phyloP scores from a whole-genome alignment of 2,113 vertebrate genomes.

The Percina caprodes region DNA sequence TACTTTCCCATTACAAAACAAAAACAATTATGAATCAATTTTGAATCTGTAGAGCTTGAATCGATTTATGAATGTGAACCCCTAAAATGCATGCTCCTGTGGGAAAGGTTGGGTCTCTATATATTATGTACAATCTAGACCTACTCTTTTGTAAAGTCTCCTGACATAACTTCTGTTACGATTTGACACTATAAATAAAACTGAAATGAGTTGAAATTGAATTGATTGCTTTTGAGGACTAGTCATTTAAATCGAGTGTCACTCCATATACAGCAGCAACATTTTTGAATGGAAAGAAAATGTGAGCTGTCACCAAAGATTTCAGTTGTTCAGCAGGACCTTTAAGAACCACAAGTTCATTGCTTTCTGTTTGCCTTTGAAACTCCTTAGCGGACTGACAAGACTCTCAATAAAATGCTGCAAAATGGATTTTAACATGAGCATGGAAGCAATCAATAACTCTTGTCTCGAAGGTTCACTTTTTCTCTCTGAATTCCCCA shows the following conservation, averaged over 20 bases:
- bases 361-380: constrained; percentile 38
- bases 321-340: constrained; percentile 68
- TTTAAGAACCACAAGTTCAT: constrained; percentile 71
- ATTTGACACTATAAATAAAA: too few species aligned
- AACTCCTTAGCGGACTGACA: constrained; percentile 46
- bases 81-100: too few species aligned
- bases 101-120: too few species aligned
- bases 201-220: too few species aligned
- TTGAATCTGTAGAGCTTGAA: too few species aligned
- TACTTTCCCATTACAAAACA: too few species aligned
- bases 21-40: too few species aligned
- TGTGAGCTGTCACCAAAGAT: constrained; percentile 41
- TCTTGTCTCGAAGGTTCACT: constrained; percentile 24
- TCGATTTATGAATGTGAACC: too few species aligned
- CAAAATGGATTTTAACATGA: constrained; percentile 49
- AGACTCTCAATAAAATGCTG: constrained; percentile 42
- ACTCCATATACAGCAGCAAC: neutral
- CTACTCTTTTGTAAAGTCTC: too few species aligned
- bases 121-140: too few species aligned
- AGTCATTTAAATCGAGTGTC: neutral
- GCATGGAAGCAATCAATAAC: constrained; percentile 45
- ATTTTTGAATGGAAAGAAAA: constrained; percentile 55
- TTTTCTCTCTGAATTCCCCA: constrained; percentile 13
- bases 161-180: too few species aligned
- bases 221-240: constrained; percentile 5